Conservation (phyloP, 2,797 vertebrate genomes). For the Phalanger gymnotis region DNA sequence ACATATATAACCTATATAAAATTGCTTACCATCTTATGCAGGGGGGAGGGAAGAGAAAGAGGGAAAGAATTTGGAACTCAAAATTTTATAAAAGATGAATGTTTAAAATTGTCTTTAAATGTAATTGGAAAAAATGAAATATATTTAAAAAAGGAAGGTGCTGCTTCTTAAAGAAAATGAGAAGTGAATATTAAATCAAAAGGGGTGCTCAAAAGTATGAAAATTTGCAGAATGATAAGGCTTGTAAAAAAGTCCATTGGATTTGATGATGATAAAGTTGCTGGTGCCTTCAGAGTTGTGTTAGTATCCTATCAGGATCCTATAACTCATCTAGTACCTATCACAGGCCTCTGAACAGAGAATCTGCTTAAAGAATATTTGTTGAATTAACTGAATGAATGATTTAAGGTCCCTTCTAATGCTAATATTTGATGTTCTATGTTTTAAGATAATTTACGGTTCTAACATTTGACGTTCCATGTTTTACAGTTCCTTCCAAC, state of each 20-base stretch:
- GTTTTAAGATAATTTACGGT: neutral
- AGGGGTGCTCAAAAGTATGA: neutral
- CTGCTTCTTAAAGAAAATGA: neutral
- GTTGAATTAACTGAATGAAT: neutral
- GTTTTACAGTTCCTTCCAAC: neutral
- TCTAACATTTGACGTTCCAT: neutral
- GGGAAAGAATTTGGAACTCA: neutral
- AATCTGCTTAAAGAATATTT: neutral
- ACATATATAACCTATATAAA: neutral
- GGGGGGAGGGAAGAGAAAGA: neutral
- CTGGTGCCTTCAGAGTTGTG: neutral
- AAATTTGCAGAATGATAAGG: neutral
- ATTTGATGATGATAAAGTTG: neutral
- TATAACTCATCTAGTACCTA: neutral
- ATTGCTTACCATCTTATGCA: neutral
- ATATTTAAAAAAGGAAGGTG: neutral
- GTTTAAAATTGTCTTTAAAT: neutral
- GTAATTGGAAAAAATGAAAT: neutral
- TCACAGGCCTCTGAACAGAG: neutral
- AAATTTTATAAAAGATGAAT: neutral
- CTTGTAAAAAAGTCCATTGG: neutral
- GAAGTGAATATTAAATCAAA: neutral
- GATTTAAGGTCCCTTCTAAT: neutral
- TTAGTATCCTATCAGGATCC: neutral
- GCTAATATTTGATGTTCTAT: neutral